These are phyloP conservation scores for Diploscapter pachys DNA, from an alignment of 1,140 invertebrate species.

Conservation along the genomic window DNA sequence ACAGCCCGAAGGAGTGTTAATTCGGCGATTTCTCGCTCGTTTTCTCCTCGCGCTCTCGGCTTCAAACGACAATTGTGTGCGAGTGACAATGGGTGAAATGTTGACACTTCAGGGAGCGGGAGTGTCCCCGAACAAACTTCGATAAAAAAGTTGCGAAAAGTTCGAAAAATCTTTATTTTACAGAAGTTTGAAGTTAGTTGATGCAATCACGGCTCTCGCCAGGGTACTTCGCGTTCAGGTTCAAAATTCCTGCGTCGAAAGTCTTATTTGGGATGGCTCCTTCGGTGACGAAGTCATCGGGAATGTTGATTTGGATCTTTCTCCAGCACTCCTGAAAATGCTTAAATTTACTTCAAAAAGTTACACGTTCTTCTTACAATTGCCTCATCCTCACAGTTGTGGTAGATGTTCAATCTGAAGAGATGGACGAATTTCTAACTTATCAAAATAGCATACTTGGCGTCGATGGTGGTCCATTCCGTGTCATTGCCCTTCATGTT, in stretches of 20 bases:
- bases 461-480: conserved; percentile 39
- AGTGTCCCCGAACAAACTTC: too few relatives aligned
- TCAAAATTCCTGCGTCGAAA: conserved; percentile 40
- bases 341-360: background rate
- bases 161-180: too few relatives aligned
- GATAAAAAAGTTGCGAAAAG: too few relatives aligned
- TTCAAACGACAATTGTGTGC: too few relatives aligned
- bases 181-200: conserved; percentile 15
- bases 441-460: conserved; percentile 4
- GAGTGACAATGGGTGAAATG: too few relatives aligned
- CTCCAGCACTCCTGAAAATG: conserved; percentile 39
- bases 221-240: conserved; percentile 34
- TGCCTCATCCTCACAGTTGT: conserved; percentile 41
- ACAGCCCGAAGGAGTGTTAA: too few relatives aligned
- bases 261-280: conserved; percentile 24
- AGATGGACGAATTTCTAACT: too few relatives aligned
- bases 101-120: too few relatives aligned
- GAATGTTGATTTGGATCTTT: conserved; percentile 36
- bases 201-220: conserved; percentile 38
- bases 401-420: conserved; percentile 35
- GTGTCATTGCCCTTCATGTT: conserved; percentile 35
- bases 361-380: conserved; percentile 27
- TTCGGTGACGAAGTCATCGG: conserved; percentile 33
- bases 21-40: too few relatives aligned
- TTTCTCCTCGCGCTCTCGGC: too few relatives aligned